Conservation (phyloP, 2,113 vertebrate species). For the Narcine bancroftii region DNA sequence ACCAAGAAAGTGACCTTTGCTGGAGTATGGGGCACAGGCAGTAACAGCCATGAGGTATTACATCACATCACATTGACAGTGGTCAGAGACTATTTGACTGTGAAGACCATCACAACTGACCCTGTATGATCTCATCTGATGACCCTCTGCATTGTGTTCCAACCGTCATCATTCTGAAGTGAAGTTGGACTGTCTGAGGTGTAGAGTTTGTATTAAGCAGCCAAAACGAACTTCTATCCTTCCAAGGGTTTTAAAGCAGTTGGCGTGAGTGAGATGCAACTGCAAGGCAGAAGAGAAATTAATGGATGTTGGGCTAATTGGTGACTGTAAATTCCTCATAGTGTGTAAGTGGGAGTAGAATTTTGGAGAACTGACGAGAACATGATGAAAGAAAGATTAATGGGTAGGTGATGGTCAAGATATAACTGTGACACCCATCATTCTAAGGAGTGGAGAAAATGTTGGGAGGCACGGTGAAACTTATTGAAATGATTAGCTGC, state of each 20-base stretch:
- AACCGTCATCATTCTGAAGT: background rate
- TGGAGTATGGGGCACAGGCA: background rate
- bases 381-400: too few species aligned
- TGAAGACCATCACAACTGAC: background rate
- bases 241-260: background rate
- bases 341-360: too few species aligned
- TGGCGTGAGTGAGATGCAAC: background rate
- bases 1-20: background rate
- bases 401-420: too few species aligned
- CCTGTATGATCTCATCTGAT: background rate
- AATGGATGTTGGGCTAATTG: background rate
- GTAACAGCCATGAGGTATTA: background rate
- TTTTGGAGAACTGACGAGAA: too few species aligned
- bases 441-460: background rate
- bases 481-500: slow-evolving; percentile 59
- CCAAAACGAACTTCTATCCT: background rate
- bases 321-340: too few species aligned
- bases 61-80: background rate
- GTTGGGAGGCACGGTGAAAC: slow-evolving; percentile 60
- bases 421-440: too few species aligned
- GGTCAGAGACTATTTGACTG: background rate
- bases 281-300: background rate
- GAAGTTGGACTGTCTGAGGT: background rate
- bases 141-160: background rate
- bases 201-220: background rate